Percentiles rank a stretch among this genome's conserved stretches.
Conservation (phyloP, 2,113 vertebrate genomes). For the Glareola pratincola region DNA sequence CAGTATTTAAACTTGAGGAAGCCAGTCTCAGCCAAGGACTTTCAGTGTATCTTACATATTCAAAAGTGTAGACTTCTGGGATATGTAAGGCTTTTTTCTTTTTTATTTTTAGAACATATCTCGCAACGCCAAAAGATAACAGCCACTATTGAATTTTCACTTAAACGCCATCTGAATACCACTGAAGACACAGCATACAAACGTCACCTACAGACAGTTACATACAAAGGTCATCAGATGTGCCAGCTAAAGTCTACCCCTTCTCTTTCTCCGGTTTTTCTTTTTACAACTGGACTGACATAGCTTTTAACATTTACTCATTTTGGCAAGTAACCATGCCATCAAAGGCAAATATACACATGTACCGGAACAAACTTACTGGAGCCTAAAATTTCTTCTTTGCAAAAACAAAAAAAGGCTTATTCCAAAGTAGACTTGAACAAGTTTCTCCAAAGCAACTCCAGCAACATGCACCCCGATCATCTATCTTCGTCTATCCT, state of each 20-base stretch:
- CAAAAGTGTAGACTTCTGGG: neutral
- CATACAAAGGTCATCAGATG: slow-evolving; percentile 54
- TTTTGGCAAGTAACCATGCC: slow-evolving; percentile 60
- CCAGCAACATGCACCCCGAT: neutral
- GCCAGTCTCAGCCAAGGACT: neutral
- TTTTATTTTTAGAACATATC: slow-evolving; percentile 16
- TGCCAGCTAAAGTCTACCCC: slow-evolving; percentile 20
- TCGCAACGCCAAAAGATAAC: slow-evolving; percentile 70
- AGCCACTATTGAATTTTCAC: slow-evolving; percentile 63
- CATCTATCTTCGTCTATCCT: neutral
- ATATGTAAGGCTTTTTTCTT: slow-evolving; percentile 38
- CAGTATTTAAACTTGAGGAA: neutral
- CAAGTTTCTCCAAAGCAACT: slow-evolving; percentile 48
- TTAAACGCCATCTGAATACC: slow-evolving; percentile 67
- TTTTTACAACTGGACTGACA: slow-evolving; percentile 54
- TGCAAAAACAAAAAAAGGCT: slow-evolving; percentile 52
- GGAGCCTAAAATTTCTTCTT: slow-evolving; percentile 50
- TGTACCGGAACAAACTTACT: slow-evolving; percentile 19
- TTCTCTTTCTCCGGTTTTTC: neutral
- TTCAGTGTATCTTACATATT: neutral
- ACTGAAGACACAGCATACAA: slow-evolving; percentile 62
- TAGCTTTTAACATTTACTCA: slow-evolving; percentile 32
- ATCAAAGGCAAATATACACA: slow-evolving; percentile 55
- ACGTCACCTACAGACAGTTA: slow-evolving; percentile 58
- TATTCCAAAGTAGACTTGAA: slow-evolving; percentile 31